Percentiles rank a stretch among this genome's conserved stretches.
These are phyloP conservation scores for Phasia obesa DNA, from an alignment of 2,888 invertebrate genomes.

Conservation along the genomic window DNA sequence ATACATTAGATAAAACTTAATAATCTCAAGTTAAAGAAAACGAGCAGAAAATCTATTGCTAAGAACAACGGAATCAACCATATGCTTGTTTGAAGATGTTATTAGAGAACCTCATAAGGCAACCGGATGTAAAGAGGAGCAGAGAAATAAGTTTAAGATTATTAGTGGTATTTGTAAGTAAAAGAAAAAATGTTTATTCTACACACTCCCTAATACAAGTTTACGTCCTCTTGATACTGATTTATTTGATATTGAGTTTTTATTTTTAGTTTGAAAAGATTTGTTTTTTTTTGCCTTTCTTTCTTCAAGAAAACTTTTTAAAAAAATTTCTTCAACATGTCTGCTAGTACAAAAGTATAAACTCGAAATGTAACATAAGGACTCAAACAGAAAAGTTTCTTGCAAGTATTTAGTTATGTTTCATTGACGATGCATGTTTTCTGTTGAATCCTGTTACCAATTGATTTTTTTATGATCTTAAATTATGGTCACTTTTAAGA, in stretches of 20 bases:
- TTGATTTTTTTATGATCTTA: slow-evolving; percentile 32
- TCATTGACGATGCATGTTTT: not conserved
- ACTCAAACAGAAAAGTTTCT: slow-evolving; percentile 20
- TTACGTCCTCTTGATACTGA: slow-evolving; percentile 35
- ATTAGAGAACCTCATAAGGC: slow-evolving; percentile 38
- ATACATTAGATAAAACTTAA: slow-evolving; percentile 39
- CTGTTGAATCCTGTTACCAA: slow-evolving; percentile 5
- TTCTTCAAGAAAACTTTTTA: slow-evolving; percentile 13
- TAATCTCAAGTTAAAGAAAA: slow-evolving; percentile 26
- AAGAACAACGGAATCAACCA: slow-evolving; percentile 15
- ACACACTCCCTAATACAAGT: not conserved
- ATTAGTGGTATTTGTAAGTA: slow-evolving; percentile 9
- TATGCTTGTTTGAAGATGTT: slow-evolving; percentile 36
- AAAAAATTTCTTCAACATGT: slow-evolving; percentile 41
- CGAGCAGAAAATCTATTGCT: slow-evolving; percentile 26
- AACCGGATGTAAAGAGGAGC: slow-evolving; percentile 19
- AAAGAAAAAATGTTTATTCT: not conserved
- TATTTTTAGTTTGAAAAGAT: slow-evolving; percentile 17
- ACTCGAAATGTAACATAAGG: slow-evolving; percentile 52
- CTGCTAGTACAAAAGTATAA: slow-evolving; percentile 39
- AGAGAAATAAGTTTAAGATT: slow-evolving; percentile 7
- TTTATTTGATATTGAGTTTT: slow-evolving; percentile 56
- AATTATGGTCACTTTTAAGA: slow-evolving; percentile 60
- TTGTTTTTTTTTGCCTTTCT: not conserved
- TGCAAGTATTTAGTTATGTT: not conserved